A percentile compares a stretch with the other conserved stretches of the same genome.
Conservation (phyloP, 2,888 invertebrate species). For the Parochlus steinenii region DNA sequence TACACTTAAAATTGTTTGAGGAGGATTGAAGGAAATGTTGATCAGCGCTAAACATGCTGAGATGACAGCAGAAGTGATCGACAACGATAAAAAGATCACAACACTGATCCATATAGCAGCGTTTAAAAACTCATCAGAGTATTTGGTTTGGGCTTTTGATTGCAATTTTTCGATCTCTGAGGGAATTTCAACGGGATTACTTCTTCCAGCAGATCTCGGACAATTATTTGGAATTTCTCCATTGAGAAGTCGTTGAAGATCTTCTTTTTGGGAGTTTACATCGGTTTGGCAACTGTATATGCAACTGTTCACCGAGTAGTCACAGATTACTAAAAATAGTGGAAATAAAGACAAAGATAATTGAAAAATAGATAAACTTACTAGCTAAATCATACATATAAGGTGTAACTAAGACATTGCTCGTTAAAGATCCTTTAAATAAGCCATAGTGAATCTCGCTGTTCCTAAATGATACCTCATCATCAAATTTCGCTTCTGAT, state of each 20-base stretch:
- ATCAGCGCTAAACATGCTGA: constrained; percentile 35
- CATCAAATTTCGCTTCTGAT: constrained; percentile 15
- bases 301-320: constrained; percentile 25
- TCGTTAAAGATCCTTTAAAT: constrained; percentile 16
- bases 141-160: constrained; percentile 4
- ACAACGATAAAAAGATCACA: constrained; percentile 34
- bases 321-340: constrained; percentile 26
- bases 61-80: constrained; percentile 33
- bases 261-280: constrained; percentile 18
- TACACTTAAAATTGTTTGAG: constrained; percentile 16
- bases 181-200: no score
- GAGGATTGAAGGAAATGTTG: constrained; percentile 40
- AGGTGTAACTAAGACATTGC: constrained; percentile 16
- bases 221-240: constrained; percentile 15
- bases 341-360: constrained; percentile 4
- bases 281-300: constrained; percentile 26
- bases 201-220: constrained; percentile 6
- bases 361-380: constrained; percentile 17
- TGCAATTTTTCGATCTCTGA: no score
- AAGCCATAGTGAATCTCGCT: constrained; percentile 19
- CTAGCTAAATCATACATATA: constrained; percentile 21
- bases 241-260: constrained; percentile 21
- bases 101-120: constrained; percentile 37
- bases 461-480: constrained; percentile 13
- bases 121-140: constrained; percentile 18